These are phyloP conservation scores for Anadara kagoshimensis DNA, from an alignment of 1,140 invertebrate genomes.

Conservation along the genomic window DNA sequence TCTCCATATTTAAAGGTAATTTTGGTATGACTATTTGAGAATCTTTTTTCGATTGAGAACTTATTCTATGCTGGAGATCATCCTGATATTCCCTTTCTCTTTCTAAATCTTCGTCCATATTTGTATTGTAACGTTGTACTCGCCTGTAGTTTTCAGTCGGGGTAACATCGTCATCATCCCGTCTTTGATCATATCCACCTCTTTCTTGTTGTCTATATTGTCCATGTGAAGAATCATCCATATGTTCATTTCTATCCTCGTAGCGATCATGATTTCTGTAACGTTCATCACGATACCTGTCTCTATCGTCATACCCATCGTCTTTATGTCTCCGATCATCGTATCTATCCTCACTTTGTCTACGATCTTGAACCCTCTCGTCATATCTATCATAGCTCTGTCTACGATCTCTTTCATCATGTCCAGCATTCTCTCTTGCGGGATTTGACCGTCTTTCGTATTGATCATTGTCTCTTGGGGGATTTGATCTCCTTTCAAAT, in stretches of 20 bases:
- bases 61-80: conserved; percentile 48
- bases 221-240: conserved; percentile 15
- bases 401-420: not conserved
- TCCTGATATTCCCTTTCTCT: conserved; percentile 61
- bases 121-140: conserved; percentile 32
- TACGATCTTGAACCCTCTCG: conserved; percentile 12
- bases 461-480: too few species aligned
- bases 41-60: conserved; percentile 19
- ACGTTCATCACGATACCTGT: conserved; percentile 23
- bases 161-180: not conserved
- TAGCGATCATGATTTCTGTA: conserved; percentile 18
- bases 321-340: conserved; percentile 17
- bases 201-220: conserved; percentile 7
- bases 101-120: conserved; percentile 47
- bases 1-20: conserved; percentile 18
- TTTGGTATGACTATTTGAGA: conserved; percentile 35
- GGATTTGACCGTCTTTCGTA: not conserved
- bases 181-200: conserved; percentile 19
- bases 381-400: not conserved
- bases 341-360: not conserved
- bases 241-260: conserved; percentile 31
- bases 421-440: too few species aligned
- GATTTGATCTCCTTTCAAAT: too few species aligned
- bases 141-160: not conserved
- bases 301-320: conserved; percentile 24